Evolutionary conservation across 2,888 invertebrate genomes (phyloP), one percentile per base, ranked within the genome.

Genomic region (Eristalis intricaria): DNA sequence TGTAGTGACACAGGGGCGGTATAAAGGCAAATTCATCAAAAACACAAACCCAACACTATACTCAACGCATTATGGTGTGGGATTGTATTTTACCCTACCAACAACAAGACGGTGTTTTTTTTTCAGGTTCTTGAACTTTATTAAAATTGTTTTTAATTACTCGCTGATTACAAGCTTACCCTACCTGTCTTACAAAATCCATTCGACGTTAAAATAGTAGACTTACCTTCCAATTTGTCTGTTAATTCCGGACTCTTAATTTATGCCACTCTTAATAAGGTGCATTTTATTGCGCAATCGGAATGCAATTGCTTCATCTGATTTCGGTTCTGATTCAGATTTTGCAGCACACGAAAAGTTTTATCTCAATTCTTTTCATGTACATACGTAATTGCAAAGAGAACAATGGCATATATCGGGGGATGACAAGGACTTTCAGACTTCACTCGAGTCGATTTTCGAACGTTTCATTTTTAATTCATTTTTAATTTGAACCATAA

Each of bases 191-290:
- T 10, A 1, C 19, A 7, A 19, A 5, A 8, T 19, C 19, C 50
- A 50, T 19, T 50, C 8, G 50, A 50, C 19, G 50, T 50, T 50
- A 50, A 50, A 19, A 50, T 50, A 19, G 8, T 19, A 19, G 19
- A 19, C 19, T 19, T 19, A 7, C 50, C 38, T 32, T 63, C 40
- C 78, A 68, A 78, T 73, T 83, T 65, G 73, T 63, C 66, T 77
- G 69, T 81, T 85, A 77, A 81, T 81, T 81, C 64, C 76, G 22
- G n/a, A 71, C 66, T 71, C 77, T 85, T 85, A 85, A 85, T 77
- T 85, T 50, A 81, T 73, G 64, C 68, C 85, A 71, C 73, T 76
- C 81, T 73, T 73, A 75, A 80, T 84, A 63, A 65, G 29, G 35
- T 65, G 61, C 65, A 69, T 29, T 63, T 63, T 58, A 19, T 58